Conservation (phyloP, 1,140 invertebrate genomes). For the Neomicropteryx cornuta region DNA sequence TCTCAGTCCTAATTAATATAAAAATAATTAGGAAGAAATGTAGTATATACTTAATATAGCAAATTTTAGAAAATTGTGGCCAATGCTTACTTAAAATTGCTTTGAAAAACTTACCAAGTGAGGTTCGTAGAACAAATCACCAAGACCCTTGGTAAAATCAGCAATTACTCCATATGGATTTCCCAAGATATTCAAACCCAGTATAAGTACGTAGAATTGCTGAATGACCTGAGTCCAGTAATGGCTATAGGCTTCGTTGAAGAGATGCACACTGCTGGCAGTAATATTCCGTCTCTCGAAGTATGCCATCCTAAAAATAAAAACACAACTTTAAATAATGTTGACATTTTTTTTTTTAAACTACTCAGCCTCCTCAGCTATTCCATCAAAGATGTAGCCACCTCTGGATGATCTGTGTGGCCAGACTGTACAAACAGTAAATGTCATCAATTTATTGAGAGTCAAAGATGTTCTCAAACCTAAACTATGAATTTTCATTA, state of each 20-base stretch:
- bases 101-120: conserved; percentile 40
- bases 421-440: background rate
- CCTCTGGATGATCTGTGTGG: no score
- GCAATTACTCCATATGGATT: conserved; percentile 75
- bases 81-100: no score
- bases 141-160: conserved; percentile 54
- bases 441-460: conserved; percentile 4
- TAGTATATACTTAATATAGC: no score
- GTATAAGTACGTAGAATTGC: conserved; percentile 80
- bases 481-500: no score
- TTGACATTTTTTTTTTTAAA: conserved; percentile 1
- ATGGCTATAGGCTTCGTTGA: conserved; percentile 52
- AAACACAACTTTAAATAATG: conserved; percentile 4
- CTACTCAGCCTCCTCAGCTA: background rate
- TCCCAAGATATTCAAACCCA: conserved; percentile 82
- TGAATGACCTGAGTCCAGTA: conserved; percentile 72
- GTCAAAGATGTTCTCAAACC: conserved; percentile 5
- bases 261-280: conserved; percentile 45
- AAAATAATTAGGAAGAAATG: no score
- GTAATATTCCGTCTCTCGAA: conserved; percentile 61
- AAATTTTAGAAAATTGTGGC: no score
- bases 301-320: conserved; percentile 58
- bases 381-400: no score
- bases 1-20: no score
- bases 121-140: conserved; percentile 65